phyloP scores from a whole-genome alignment of 2,888 invertebrate species.

The Poecilobothrus nobilitatus region DNA sequence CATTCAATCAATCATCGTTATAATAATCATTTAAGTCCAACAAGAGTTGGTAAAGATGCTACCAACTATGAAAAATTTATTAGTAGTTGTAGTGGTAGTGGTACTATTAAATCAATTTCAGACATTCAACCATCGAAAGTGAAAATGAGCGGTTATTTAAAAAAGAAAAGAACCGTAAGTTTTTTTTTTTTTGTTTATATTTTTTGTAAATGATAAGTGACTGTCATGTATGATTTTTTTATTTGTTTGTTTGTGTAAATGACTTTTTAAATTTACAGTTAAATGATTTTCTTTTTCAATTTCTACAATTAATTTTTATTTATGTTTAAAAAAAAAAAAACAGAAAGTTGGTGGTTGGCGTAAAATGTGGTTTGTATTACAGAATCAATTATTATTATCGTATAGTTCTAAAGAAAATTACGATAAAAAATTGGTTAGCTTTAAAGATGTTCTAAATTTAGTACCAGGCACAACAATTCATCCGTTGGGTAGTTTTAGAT shows the following conservation, averaged over 20 bases:
- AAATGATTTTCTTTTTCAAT: background rate
- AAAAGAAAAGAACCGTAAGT: slow-evolving; percentile 36
- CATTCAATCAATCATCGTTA: background rate
- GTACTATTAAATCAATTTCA: background rate
- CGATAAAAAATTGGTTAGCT: slow-evolving; percentile 33
- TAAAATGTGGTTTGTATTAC: slow-evolving; percentile 35
- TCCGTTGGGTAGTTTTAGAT: slow-evolving; percentile 32
- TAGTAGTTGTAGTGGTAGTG: background rate
- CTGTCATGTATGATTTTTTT: background rate
- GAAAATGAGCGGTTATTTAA: slow-evolving; percentile 34
- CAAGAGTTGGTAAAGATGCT: background rate
- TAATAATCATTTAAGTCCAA: background rate
- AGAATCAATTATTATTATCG: slow-evolving; percentile 33
- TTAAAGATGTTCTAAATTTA: slow-evolving; percentile 35
- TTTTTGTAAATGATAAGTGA: background rate
- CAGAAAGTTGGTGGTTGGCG: slow-evolving; percentile 37
- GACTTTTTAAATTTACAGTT: background rate
- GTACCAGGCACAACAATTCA: slow-evolving; percentile 34
- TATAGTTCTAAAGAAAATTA: slow-evolving; percentile 35
- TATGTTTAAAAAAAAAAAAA: slow-evolving; percentile 13
- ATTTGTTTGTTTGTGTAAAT: background rate
- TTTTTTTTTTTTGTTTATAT: slow-evolving; percentile 5
- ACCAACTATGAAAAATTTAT: background rate
- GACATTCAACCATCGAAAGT: slow-evolving; percentile 24
- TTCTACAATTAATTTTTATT: background rate